These are phyloP conservation scores for Ceriagrion tenellum DNA, from an alignment of 2,888 invertebrate genomes.

Conservation along the genomic window DNA sequence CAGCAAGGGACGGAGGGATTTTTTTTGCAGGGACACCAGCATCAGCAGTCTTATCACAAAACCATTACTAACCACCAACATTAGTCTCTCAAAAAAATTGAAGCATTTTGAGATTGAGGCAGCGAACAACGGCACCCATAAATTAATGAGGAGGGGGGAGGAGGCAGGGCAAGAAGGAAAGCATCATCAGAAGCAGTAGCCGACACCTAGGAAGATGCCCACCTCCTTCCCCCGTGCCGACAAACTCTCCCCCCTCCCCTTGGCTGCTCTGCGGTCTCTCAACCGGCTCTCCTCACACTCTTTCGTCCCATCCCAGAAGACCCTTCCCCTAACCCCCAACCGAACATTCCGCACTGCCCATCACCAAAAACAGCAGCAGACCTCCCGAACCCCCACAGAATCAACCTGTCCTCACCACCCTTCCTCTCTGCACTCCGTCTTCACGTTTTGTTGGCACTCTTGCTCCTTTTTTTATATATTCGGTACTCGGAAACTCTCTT, in stretches of 20 bases:
- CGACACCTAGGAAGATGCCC: slow-evolving; percentile 2
- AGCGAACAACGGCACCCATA: slow-evolving; percentile 34
- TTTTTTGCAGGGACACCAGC: slow-evolving; percentile 53
- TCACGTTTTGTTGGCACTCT: background rate
- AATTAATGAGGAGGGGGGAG: background rate
- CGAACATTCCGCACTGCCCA: background rate
- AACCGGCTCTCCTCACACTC: background rate
- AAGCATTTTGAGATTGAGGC: slow-evolving; percentile 40
- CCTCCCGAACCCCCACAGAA: background rate
- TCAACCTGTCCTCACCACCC: background rate
- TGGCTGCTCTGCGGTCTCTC: background rate
- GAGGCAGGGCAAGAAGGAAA: slow-evolving; percentile 38
- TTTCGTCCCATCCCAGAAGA: background rate
- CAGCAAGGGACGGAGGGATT: slow-evolving; percentile 38
- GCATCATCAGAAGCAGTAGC: slow-evolving; percentile 54
- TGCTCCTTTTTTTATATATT: background rate
- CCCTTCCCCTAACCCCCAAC: background rate
- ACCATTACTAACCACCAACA: slow-evolving; percentile 56
- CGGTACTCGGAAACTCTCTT: background rate
- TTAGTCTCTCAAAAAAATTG: slow-evolving; percentile 34
- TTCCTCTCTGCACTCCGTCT: background rate
- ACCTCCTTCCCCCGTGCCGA: background rate
- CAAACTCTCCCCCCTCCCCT: background rate
- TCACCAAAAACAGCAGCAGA: background rate
- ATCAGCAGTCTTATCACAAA: slow-evolving; percentile 54